phyloP scores from a whole-genome alignment of 2,797 vertebrate species.

The Remorina albescens region DNA sequence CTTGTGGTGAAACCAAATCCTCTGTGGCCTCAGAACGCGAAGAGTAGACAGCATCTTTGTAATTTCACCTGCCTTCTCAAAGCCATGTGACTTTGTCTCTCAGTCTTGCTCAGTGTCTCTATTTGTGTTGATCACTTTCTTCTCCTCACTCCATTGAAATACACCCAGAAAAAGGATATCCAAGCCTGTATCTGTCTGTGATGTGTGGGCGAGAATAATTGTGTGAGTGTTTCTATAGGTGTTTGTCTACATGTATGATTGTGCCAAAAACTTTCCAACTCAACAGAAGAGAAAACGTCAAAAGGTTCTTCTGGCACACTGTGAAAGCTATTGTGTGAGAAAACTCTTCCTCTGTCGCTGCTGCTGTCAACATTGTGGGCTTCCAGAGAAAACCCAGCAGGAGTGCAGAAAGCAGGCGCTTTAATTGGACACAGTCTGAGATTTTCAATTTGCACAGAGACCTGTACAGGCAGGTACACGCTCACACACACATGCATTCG shows the following conservation, averaged over 20 bases:
- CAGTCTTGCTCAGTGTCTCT: constrained; percentile 24
- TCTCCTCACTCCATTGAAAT: constrained; percentile 22
- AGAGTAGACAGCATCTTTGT: constrained; percentile 20
- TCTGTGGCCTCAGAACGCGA: constrained; percentile 38
- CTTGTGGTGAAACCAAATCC: constrained; percentile 28
- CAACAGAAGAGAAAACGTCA: constrained; percentile 61
- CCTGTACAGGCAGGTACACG: constrained; percentile 17
- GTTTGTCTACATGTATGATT: constrained; percentile 9
- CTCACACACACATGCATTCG: constrained; percentile 10
- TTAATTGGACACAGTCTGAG: constrained; percentile 68
- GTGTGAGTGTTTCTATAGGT: not conserved
- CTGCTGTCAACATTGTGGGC: constrained; percentile 63
- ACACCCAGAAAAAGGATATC: constrained; percentile 9
- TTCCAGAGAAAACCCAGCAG: constrained; percentile 63
- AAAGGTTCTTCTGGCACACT: constrained; percentile 50
- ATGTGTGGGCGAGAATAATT: constrained; percentile 12
- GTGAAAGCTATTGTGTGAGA: constrained; percentile 57
- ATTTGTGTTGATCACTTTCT: constrained; percentile 43
- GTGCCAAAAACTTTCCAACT: constrained; percentile 50
- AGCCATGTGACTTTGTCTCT: constrained; percentile 25
- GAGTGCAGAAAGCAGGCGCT: constrained; percentile 45
- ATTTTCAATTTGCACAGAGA: constrained; percentile 56
- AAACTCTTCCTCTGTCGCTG: constrained; percentile 40
- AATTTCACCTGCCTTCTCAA: constrained; percentile 37
- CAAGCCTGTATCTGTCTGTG: constrained; percentile 17